phyloP scores from a whole-genome alignment of 2,113 vertebrate genomes.

The Oreotrochilus melanogaster region DNA sequence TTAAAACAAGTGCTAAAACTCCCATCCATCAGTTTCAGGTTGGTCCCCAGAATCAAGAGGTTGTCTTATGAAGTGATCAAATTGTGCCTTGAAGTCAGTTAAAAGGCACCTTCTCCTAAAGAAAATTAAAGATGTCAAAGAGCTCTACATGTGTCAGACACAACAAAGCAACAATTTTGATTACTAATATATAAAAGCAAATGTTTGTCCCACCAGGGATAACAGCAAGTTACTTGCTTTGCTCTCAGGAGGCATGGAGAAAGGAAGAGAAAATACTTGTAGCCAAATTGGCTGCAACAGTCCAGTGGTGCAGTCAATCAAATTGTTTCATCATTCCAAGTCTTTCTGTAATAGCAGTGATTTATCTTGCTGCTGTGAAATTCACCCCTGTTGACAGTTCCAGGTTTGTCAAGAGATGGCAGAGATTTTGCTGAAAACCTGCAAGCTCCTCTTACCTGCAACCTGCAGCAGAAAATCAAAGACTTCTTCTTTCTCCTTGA shows the following conservation, averaged over 20 bases:
- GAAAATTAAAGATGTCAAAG: background rate
- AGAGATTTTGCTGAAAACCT: constrained; percentile 40
- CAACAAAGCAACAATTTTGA: background rate
- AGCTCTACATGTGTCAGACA: background rate
- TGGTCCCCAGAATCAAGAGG: background rate
- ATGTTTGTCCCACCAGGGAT: background rate
- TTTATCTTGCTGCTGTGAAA: background rate
- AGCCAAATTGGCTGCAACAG: background rate
- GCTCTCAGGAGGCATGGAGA: background rate
- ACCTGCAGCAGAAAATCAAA: background rate
- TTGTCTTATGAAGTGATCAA: background rate
- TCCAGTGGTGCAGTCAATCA: constrained; percentile 44
- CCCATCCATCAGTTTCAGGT: background rate
- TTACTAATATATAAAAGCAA: background rate
- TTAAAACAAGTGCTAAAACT: background rate
- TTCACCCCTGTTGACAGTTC: constrained; percentile 48
- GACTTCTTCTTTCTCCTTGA: background rate
- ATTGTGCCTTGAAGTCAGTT: background rate
- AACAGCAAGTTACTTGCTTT: constrained; percentile 9
- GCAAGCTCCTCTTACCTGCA: background rate
- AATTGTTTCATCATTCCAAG: background rate
- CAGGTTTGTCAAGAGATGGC: constrained; percentile 22
- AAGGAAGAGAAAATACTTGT: background rate
- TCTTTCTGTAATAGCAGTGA: constrained; percentile 2
- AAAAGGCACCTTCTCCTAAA: background rate